Evolutionary conservation across 30 jellyfish, hydroid and myxozoan species (phyloP).

Genomic region (Hydractinia symbiolongicarpus): DNA sequence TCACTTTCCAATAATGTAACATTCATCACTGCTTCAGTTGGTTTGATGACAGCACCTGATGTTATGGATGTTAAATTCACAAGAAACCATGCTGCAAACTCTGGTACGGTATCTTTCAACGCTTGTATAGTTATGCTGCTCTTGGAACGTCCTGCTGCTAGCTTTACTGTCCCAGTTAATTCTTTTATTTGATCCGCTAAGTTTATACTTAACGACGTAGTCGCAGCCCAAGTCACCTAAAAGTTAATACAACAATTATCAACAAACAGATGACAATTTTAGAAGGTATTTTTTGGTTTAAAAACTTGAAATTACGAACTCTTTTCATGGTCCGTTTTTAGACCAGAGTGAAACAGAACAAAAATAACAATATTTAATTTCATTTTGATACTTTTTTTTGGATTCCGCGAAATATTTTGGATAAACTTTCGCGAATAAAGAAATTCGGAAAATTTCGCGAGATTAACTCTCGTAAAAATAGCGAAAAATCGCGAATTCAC

Average conservation of each 20-base stretch:
- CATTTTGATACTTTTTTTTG: too few relatives aligned
- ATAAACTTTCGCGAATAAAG: too few relatives aligned
- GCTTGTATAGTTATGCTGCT: not conserved
- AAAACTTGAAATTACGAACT: too few relatives aligned
- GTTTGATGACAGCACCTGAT: constrained; percentile 61
- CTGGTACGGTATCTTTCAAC: constrained; percentile 53
- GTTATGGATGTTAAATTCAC: constrained; percentile 67
- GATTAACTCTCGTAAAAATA: too few relatives aligned
- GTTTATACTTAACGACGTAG: constrained; percentile 6
- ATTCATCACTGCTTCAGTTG: constrained; percentile 40
- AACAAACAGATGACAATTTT: too few relatives aligned
- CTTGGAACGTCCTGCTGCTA: constrained; percentile 19
- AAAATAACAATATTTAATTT: too few relatives aligned
- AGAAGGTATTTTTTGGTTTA: too few relatives aligned
- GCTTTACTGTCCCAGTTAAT: constrained; percentile 12
- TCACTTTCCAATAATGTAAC: constrained; percentile 75
- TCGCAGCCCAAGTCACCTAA: constrained; percentile 43
- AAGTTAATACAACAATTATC: not conserved
- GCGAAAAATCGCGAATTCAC: too few relatives aligned
- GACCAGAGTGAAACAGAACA: too few relatives aligned
- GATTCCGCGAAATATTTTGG: too few relatives aligned
- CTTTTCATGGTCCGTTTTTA: too few relatives aligned
- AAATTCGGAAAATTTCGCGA: too few relatives aligned
- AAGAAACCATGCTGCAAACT: constrained; percentile 63
- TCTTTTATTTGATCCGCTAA: constrained; percentile 12